These are phyloP conservation scores for Serrognathus titanus DNA, from an alignment of 2,888 invertebrate genomes.

Conservation along the genomic window DNA sequence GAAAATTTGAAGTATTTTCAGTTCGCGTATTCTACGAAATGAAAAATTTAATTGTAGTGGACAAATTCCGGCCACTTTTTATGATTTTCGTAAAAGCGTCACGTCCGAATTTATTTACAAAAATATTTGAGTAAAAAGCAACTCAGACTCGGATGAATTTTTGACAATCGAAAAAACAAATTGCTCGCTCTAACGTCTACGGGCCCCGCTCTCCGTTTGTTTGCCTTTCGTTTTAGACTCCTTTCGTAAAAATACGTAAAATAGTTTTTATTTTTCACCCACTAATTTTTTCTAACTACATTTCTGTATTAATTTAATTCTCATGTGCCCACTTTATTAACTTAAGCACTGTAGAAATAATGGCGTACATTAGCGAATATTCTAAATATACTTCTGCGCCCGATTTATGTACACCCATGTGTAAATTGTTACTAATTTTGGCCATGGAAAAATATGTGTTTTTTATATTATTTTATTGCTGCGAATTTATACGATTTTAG, in stretches of 20 bases:
- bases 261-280: too few species aligned
- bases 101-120: constrained; percentile 29
- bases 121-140: constrained; percentile 28
- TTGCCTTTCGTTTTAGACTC: neutral
- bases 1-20: constrained; percentile 28
- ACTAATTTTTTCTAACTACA: too few species aligned
- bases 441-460: too few species aligned
- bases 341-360: too few species aligned
- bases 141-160: constrained; percentile 25
- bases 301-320: too few species aligned
- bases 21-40: constrained; percentile 32
- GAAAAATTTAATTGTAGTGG: constrained; percentile 33
- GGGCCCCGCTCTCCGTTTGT: neutral
- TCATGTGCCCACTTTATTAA: too few species aligned
- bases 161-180: constrained; percentile 18
- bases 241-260: neutral
- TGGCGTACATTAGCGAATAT: too few species aligned
- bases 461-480: too few species aligned
- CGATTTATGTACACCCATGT: too few species aligned
- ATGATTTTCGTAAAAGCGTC: constrained; percentile 28
- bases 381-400: too few species aligned
- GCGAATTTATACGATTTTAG: too few species aligned
- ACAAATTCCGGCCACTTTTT: constrained; percentile 30
- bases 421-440: too few species aligned
- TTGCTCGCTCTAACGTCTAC: constrained; percentile 6